Conservation (phyloP, 2,113 vertebrate species). For the Mionectes macconnelli region DNA sequence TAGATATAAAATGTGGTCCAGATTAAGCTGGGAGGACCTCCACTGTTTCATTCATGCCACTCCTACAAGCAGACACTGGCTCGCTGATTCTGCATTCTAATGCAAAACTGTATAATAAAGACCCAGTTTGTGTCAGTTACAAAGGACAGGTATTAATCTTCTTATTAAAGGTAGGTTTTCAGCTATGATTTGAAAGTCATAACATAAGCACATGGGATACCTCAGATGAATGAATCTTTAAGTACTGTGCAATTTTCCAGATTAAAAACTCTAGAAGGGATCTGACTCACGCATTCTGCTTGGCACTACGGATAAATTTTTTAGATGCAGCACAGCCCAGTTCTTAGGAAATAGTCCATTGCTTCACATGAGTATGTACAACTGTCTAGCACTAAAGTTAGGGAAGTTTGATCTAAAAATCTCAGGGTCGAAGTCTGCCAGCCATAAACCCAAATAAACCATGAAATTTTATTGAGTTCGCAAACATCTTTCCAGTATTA, state of each 20-base stretch:
- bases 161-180: neutral
- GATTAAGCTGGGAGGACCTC: neutral
- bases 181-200: neutral
- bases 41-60: neutral
- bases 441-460: no score
- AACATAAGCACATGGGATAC: neutral
- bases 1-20: neutral
- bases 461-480: no score
- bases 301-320: neutral
- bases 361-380: neutral
- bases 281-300: neutral
- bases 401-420: neutral
- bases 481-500: no score
- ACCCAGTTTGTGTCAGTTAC: neutral
- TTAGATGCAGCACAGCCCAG: neutral
- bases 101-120: neutral
- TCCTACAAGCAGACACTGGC: neutral
- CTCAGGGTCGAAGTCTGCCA: neutral
- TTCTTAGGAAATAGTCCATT: neutral
- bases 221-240: neutral
- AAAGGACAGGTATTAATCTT: neutral
- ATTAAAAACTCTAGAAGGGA: neutral
- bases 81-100: neutral
- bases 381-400: neutral
- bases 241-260: neutral